Percentiles rank a stretch among this genome's conserved stretches.
Evolutionary conservation across 2,888 invertebrate genomes (phyloP).

Genomic region (Epirrhoe alternata): DNA sequence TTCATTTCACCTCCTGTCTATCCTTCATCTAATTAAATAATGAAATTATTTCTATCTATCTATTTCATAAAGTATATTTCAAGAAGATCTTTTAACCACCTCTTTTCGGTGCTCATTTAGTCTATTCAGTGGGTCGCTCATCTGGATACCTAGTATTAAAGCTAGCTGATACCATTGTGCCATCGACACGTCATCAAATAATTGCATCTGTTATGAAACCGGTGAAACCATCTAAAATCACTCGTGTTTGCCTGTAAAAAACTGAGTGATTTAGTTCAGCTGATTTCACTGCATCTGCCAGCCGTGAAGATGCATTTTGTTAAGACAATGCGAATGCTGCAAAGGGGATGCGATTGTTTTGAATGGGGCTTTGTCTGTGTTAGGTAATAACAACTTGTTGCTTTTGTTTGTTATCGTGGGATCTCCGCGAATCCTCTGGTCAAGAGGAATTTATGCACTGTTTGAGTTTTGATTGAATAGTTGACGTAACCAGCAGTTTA

Average conservation of each 20-base stretch:
- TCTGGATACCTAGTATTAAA: neutral
- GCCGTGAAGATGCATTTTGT: conserved; percentile 43
- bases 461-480: neutral
- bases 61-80: no score
- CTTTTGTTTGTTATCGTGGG: conserved; percentile 41
- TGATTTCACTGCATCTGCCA: conserved; percentile 38
- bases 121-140: neutral
- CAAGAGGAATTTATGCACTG: conserved; percentile 20
- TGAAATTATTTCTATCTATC: no score
- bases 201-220: neutral
- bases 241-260: conserved; percentile 22
- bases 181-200: neutral
- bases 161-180: neutral
- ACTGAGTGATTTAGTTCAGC: conserved; percentile 33
- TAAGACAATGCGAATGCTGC: conserved; percentile 42
- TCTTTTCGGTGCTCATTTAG: no score
- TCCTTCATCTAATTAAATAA: no score
- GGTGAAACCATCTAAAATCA: conserved; percentile 13
- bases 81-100: no score
- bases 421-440: conserved; percentile 21
- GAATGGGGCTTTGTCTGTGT: conserved; percentile 43
- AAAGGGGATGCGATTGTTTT: conserved; percentile 42
- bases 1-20: no score
- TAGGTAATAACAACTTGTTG: conserved; percentile 43
- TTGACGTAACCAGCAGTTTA: neutral